Evolutionary conservation across 2,888 invertebrate species (phyloP).

Genomic region (Cancer borealis): DNA sequence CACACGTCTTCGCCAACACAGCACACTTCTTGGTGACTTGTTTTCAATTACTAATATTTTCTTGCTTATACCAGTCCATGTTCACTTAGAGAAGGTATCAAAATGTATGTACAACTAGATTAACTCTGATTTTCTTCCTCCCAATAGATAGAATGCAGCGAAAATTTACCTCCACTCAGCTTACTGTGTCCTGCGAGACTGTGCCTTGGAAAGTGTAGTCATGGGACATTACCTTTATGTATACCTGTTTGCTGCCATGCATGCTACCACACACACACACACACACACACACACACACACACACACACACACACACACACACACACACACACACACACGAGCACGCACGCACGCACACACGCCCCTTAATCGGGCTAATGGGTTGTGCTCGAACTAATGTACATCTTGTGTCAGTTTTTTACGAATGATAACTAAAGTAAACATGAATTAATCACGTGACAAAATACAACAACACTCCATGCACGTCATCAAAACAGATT

Average conservation of each 20-base stretch:
- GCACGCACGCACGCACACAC: background rate
- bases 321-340: conserved; percentile 28
- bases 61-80: background rate
- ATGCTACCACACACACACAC: conserved; percentile 36
- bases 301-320: conserved; percentile 51
- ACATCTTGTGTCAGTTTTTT: background rate
- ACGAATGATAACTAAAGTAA: background rate
- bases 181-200: background rate
- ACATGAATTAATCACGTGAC: background rate
- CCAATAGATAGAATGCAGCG: background rate
- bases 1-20: background rate
- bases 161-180: background rate
- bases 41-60: background rate
- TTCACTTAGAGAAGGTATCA: background rate
- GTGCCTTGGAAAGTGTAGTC: background rate
- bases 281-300: conserved; percentile 49
- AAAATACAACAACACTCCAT: background rate
- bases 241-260: background rate
- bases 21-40: too few species aligned
- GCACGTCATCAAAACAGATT: background rate
- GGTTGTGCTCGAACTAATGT: background rate
- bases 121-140: background rate
- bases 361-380: background rate
- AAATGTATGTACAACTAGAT: background rate
- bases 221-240: background rate